Conservation (phyloP, 2,113 vertebrate genomes). For the Ceyx cyanopectus region DNA sequence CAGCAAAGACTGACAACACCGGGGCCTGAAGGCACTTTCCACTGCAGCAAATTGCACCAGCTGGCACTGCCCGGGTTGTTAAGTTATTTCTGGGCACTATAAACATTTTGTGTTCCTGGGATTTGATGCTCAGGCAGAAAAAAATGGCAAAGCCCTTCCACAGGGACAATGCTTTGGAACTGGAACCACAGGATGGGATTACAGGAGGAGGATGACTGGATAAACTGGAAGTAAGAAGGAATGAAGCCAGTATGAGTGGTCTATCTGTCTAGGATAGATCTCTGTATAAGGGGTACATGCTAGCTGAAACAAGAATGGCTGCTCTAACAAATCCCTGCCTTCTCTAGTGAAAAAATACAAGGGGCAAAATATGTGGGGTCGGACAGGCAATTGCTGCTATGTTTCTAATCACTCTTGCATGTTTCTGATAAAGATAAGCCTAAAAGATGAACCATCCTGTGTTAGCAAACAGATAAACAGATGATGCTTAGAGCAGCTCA, state of each 20-base stretch:
- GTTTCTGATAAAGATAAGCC: not conserved
- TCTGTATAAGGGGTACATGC: not conserved
- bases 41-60: not conserved
- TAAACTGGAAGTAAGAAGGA: not conserved
- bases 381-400: not conserved
- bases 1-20: not conserved
- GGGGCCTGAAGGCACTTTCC: not conserved
- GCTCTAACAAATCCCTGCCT: not conserved
- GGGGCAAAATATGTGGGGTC: not conserved
- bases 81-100: not conserved
- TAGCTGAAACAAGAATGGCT: not conserved
- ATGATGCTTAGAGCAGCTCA: not conserved
- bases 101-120: not conserved
- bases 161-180: not conserved
- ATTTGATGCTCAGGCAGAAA: not conserved
- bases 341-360: not conserved
- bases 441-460: not conserved
- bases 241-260: not conserved
- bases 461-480: not conserved
- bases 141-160: not conserved
- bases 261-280: not conserved
- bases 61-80: not conserved
- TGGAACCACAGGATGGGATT: not conserved
- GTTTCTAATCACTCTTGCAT: not conserved
- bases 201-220: not conserved